Conservation (phyloP, 2,888 invertebrate species). For the Zeuzera pyrina region DNA sequence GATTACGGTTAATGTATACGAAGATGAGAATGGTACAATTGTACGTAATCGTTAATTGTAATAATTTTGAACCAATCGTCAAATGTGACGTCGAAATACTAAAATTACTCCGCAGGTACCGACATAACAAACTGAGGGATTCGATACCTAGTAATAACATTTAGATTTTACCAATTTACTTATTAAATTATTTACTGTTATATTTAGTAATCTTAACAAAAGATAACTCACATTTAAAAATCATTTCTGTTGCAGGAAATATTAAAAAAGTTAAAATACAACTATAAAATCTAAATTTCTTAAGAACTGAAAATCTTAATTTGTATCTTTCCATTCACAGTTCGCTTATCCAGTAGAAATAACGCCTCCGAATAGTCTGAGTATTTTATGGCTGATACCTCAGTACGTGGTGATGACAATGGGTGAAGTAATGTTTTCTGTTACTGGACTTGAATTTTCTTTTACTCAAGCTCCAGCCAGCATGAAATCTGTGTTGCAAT, state of each 20-base stretch:
- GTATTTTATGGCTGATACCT: slow-evolving; percentile 90
- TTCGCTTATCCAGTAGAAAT: slow-evolving; percentile 50
- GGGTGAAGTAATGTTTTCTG: slow-evolving; percentile 96
- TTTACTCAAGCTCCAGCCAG: slow-evolving; percentile 93
- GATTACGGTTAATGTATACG: slow-evolving; percentile 70
- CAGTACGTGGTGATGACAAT: slow-evolving; percentile 94
- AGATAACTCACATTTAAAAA: no score
- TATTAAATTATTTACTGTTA: no score
- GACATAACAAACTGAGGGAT: no score
- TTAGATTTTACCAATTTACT: no score
- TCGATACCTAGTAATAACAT: no score
- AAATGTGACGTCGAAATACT: no score
- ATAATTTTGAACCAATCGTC: no score
- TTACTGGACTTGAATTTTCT: slow-evolving; percentile 96
- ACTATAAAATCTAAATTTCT: no score
- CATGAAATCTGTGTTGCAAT: slow-evolving; percentile 96
- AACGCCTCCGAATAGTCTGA: slow-evolving; percentile 81
- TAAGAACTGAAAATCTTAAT: not conserved
- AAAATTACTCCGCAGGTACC: no score
- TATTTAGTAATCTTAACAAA: no score
- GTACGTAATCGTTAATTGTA: slow-evolving; percentile 43
- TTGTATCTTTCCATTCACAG: slow-evolving; percentile 23
- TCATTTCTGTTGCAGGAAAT: no score
- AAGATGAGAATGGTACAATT: slow-evolving; percentile 37
- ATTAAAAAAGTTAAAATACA: no score